Evolutionary conservation across 2,888 invertebrate species (phyloP).

Genomic region (Patella caerulea): DNA sequence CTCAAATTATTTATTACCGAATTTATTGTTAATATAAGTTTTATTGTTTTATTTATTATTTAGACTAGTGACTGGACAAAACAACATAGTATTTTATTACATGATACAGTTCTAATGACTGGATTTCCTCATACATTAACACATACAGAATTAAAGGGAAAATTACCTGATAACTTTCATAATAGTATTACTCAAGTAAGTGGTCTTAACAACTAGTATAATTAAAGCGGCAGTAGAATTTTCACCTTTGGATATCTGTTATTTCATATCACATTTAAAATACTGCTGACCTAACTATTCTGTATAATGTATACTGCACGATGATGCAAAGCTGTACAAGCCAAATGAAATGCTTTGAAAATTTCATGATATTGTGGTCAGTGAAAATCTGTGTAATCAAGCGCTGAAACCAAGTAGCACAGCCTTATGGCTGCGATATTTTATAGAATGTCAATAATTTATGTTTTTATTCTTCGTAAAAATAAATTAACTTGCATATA

Average conservation of each 20-base stretch:
- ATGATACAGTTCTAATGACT: constrained; percentile 66
- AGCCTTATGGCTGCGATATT: too few relatives aligned
- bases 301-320: constrained; percentile 14
- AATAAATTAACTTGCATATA: too few relatives aligned
- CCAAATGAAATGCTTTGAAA: constrained; percentile 19
- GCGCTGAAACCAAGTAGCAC: too few relatives aligned
- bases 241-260: too few relatives aligned
- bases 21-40: too few relatives aligned
- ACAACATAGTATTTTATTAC: constrained; percentile 59
- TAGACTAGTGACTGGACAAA: constrained; percentile 69
- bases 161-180: constrained; percentile 50
- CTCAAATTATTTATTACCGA: too few relatives aligned
- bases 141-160: constrained; percentile 46
- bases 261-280: too few relatives aligned
- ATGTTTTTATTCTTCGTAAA: too few relatives aligned
- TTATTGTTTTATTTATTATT: neutral
- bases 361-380: neutral
- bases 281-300: neutral
- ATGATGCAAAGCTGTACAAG: constrained; percentile 8
- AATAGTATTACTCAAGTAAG: constrained; percentile 53
- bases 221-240: too few relatives aligned
- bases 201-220: neutral
- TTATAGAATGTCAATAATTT: too few relatives aligned
- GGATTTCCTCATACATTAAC: constrained; percentile 63
- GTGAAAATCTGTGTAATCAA: too few relatives aligned